These are phyloP conservation scores for Pollachius pollachius DNA, from an alignment of 2,113 vertebrate genomes.

Conservation along the genomic window DNA sequence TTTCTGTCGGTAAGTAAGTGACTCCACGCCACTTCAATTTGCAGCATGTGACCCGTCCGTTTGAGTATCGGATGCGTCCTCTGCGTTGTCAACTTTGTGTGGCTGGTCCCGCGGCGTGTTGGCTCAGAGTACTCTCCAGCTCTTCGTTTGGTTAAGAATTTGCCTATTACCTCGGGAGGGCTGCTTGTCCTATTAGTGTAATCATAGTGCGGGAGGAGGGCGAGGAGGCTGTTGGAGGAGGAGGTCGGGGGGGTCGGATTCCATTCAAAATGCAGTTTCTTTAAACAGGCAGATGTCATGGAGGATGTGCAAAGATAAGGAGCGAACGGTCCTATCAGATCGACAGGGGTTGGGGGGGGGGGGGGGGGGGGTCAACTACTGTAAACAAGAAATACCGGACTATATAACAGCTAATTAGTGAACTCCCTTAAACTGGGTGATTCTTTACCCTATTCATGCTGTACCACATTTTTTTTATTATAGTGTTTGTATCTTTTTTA, in stretches of 20 bases:
- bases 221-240: constrained; percentile 25
- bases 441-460: too few species aligned
- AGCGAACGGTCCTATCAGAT: constrained; percentile 77
- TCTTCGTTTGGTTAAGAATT: constrained; percentile 66
- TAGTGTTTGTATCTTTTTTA: too few species aligned
- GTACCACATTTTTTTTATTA: too few species aligned
- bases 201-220: constrained; percentile 46
- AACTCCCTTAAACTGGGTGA: constrained; percentile 14
- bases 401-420: constrained; percentile 70
- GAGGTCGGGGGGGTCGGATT: constrained; percentile 41
- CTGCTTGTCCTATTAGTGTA: constrained; percentile 64
- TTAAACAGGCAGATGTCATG: constrained; percentile 65
- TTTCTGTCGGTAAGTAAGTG: constrained; percentile 93
- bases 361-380: constrained; percentile 58
- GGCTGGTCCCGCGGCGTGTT: constrained; percentile 46
- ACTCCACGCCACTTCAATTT: constrained; percentile 50
- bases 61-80: constrained; percentile 2
- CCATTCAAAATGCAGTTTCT: constrained; percentile 51
- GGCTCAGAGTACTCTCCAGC: constrained; percentile 43
- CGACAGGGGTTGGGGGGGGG: not conserved
- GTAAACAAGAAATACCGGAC: constrained; percentile 74
- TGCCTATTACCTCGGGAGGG: constrained; percentile 58
- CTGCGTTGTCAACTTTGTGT: constrained; percentile 28
- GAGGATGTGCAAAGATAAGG: constrained; percentile 74
- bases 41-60: constrained; percentile 39